These are phyloP conservation scores for Hartigia nigra DNA, from an alignment of 2,888 invertebrate genomes.

Conservation along the genomic window DNA sequence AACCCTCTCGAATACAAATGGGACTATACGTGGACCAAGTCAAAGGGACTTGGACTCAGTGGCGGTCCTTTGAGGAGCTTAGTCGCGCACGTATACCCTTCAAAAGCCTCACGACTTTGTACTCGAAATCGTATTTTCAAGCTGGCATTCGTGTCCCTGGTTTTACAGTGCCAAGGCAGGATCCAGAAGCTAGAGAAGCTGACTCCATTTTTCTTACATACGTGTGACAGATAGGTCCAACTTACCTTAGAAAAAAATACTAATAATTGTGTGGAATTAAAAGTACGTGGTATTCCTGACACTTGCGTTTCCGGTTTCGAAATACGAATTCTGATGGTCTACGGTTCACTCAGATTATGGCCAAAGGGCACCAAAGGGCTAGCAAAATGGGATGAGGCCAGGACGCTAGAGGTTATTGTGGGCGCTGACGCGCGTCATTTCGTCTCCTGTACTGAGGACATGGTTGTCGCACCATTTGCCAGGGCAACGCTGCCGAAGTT, in stretches of 20 bases:
- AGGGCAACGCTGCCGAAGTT: slow-evolving; percentile 38
- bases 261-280: background rate
- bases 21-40: background rate
- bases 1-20: background rate
- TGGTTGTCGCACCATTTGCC: slow-evolving; percentile 57
- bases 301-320: background rate
- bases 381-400: slow-evolving; percentile 38
- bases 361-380: background rate
- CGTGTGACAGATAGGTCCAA: background rate
- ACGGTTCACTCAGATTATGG: background rate
- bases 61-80: slow-evolving; percentile 32
- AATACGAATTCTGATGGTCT: background rate
- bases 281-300: background rate
- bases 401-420: slow-evolving; percentile 59
- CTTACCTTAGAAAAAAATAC: background rate
- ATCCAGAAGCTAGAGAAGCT: background rate
- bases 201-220: background rate
- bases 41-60: slow-evolving; percentile 9
- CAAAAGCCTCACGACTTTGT: slow-evolving; percentile 22
- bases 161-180: background rate
- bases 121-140: background rate
- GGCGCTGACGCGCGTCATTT: slow-evolving; percentile 64
- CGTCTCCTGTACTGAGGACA: slow-evolving; percentile 56
- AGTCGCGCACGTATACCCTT: slow-evolving; percentile 35
- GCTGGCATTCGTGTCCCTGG: background rate